A percentile compares a stretch with the other conserved stretches of the same genome.
Evolutionary conservation across 2,113 vertebrate genomes (phyloP).

Genomic region (Rissa tridactyla): DNA sequence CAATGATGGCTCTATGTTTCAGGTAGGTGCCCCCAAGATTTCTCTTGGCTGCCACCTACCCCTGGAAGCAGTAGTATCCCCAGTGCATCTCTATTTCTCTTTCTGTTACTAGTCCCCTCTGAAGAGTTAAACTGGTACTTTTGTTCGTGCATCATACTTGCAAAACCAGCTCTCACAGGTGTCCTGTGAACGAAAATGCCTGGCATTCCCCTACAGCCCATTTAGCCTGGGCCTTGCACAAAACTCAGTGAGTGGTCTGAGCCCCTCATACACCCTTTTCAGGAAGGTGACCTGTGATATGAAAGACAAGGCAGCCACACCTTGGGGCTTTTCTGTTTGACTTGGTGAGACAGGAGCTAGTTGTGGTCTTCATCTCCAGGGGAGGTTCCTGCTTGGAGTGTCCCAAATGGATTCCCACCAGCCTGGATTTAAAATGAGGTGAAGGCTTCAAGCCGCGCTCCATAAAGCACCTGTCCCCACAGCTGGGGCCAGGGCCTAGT

Average conservation of each 20-base stretch:
- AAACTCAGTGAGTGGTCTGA: neutral
- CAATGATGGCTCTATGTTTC: neutral
- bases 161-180: neutral
- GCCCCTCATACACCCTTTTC: rapidly evolving
- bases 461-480: neutral
- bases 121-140: neutral
- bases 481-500: neutral
- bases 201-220: neutral
- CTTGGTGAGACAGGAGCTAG: neutral
- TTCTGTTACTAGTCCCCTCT: neutral
- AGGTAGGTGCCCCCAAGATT: neutral
- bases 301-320: neutral
- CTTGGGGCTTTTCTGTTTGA: neutral
- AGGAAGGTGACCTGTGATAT: neutral
- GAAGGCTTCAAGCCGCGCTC: neutral
- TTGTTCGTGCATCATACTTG: rapidly evolving
- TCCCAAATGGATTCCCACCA: neutral
- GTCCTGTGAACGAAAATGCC: rapidly evolving
- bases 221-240: neutral
- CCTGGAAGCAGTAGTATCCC: neutral
- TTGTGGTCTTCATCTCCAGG: neutral
- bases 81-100: neutral
- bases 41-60: neutral
- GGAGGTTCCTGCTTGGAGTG: neutral
- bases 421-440: neutral